These are phyloP conservation scores for Altica lythri DNA, from an alignment of 2,888 invertebrate genomes.

Conservation along the genomic window DNA sequence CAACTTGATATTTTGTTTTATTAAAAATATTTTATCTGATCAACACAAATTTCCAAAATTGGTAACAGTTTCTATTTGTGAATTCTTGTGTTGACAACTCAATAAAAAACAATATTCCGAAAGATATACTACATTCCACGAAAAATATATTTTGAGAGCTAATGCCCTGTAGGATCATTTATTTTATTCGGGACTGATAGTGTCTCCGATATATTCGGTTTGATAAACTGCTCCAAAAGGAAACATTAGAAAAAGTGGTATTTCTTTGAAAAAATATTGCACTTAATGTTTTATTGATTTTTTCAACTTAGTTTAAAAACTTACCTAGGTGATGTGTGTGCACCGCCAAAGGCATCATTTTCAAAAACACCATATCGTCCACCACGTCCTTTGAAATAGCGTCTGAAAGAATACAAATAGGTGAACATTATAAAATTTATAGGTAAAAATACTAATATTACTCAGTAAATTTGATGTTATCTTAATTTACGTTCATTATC, in stretches of 20 bases:
- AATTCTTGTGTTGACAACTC: not conserved
- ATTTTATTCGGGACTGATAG: conserved; percentile 20
- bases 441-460: too few species aligned
- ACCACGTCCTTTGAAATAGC: too few species aligned
- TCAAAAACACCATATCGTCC: too few species aligned
- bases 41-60: not conserved
- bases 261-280: conserved; percentile 14
- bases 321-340: too few species aligned
- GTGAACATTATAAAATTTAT: too few species aligned
- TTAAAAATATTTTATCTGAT: not conserved
- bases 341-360: too few species aligned
- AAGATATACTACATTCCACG: conserved; percentile 16
- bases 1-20: too few species aligned
- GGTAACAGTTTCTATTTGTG: conserved; percentile 8
- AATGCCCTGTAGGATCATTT: conserved; percentile 15
- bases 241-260: not conserved
- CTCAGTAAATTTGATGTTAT: too few species aligned
- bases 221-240: conserved; percentile 10
- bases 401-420: too few species aligned
- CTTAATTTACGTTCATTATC: too few species aligned
- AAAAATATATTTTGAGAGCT: conserved; percentile 15
- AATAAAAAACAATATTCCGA: conserved; percentile 10
- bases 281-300: too few species aligned
- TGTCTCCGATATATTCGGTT: conserved; percentile 16
- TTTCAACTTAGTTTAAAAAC: too few species aligned